phyloP scores from a whole-genome alignment of 2,888 invertebrate species.

The Hofmannophila pseudospretella region DNA sequence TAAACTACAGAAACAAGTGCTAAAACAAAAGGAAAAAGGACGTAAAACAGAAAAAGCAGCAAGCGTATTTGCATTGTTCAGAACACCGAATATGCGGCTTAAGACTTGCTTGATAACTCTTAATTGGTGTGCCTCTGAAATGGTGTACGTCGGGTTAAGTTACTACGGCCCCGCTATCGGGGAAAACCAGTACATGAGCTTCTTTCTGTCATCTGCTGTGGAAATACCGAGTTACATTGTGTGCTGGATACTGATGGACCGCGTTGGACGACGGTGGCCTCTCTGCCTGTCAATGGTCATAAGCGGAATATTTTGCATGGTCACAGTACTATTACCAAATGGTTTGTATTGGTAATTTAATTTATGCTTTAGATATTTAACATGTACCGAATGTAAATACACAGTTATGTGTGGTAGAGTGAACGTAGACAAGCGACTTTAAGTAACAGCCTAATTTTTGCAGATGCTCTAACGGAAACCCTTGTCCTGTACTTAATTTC shows the following conservation, averaged over 20 bases:
- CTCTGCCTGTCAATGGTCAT: slow-evolving; percentile 90
- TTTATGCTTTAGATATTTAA: not conserved
- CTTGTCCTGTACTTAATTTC: slow-evolving; percentile 87
- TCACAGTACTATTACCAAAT: slow-evolving; percentile 88
- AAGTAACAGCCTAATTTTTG: slow-evolving; percentile 26
- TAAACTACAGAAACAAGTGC: slow-evolving; percentile 85
- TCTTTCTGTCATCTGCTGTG: slow-evolving; percentile 90
- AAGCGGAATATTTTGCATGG: slow-evolving; percentile 90
- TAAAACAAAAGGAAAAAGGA: slow-evolving; percentile 79
- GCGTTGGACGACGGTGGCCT: slow-evolving; percentile 92
- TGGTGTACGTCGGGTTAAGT: slow-evolving; percentile 93
- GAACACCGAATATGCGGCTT: slow-evolving; percentile 92
- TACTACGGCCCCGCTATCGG: slow-evolving; percentile 94
- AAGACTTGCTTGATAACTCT: slow-evolving; percentile 91
- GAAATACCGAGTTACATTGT: slow-evolving; percentile 93
- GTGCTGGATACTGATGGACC: slow-evolving; percentile 93
- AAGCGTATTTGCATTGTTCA: slow-evolving; percentile 82
- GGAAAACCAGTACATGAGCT: slow-evolving; percentile 91
- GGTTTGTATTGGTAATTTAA: slow-evolving; percentile 79
- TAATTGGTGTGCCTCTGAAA: slow-evolving; percentile 95
- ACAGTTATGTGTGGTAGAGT: not conserved
- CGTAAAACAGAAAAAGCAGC: slow-evolving; percentile 45
- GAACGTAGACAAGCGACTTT: slow-evolving; percentile 3
- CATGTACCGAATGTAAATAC: slow-evolving; percentile 3
- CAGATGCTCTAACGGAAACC: slow-evolving; percentile 86